Percentiles rank a stretch among this genome's conserved stretches.
These are phyloP conservation scores for Chelmon rostratus DNA, from an alignment of 2,797 vertebrate genomes.

Conservation along the genomic window DNA sequence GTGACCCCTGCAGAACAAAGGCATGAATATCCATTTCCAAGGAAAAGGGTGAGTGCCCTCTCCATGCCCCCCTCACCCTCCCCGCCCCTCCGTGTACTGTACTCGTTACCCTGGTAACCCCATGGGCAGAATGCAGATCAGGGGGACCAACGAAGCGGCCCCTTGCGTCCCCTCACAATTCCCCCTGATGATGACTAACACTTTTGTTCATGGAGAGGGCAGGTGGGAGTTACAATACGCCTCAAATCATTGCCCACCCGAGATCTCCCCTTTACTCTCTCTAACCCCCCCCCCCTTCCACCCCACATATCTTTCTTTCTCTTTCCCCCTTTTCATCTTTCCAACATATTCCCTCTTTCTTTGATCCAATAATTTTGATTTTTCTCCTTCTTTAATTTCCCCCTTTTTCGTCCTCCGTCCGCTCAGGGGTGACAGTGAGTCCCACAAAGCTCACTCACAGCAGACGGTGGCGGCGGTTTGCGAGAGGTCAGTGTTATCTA, in stretches of 20 bases:
- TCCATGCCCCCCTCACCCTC: conserved; percentile 73
- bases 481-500: conserved; percentile 91
- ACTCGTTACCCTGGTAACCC: conserved; percentile 86
- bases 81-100: conserved; percentile 79
- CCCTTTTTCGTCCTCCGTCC: conserved; percentile 61
- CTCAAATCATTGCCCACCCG: conserved; percentile 74
- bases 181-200: conserved; percentile 85
- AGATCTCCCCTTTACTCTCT: conserved; percentile 67
- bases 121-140: conserved; percentile 86
- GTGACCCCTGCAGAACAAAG: conserved; percentile 83
- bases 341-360: conserved; percentile 38
- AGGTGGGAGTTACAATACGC: conserved; percentile 85
- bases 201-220: conserved; percentile 85
- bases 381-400: background rate
- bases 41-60: conserved; percentile 82
- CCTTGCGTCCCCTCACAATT: conserved; percentile 85
- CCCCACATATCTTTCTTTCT: conserved; percentile 37
- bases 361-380: conserved; percentile 20
- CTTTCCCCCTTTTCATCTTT: conserved; percentile 33
- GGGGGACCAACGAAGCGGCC: conserved; percentile 70
- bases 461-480: conserved; percentile 71
- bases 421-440: conserved; percentile 65
- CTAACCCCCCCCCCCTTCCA: conserved; percentile 29
- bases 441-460: conserved; percentile 74
- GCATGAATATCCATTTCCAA: conserved; percentile 87